A percentile compares a stretch with the other conserved stretches of the same genome.
These are phyloP conservation scores for Zeugodacus cucurbitae DNA, from an alignment of 1,140 invertebrate species.

Conservation along the genomic window DNA sequence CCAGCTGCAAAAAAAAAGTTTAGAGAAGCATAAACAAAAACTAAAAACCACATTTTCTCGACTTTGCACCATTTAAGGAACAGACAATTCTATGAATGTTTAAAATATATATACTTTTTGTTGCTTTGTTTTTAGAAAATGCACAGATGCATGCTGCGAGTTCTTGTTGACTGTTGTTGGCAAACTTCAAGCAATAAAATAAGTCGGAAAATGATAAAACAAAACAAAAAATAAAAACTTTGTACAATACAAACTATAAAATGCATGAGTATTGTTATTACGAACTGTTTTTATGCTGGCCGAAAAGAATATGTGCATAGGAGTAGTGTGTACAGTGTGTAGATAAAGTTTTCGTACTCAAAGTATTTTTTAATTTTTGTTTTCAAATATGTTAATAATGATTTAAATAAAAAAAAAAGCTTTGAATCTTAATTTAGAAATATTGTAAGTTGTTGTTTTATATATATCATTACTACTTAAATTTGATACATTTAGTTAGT, in stretches of 20 bases:
- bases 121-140: neutral
- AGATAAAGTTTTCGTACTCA: no score
- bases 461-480: no score
- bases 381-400: no score
- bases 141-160: neutral
- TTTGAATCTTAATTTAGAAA: no score
- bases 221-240: neutral
- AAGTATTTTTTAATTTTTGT: no score
- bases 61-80: neutral
- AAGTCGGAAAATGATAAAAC: neutral
- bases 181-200: neutral
- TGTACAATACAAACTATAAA: neutral
- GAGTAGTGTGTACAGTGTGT: no score
- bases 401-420: no score
- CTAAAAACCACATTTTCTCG: slow-evolving; percentile 10
- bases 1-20: neutral
- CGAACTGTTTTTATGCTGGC: neutral
- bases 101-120: neutral
- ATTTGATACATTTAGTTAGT: no score
- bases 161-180: neutral
- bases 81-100: neutral
- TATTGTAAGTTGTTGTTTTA: no score
- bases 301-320: neutral
- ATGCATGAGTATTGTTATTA: neutral
- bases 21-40: neutral